phyloP scores from a whole-genome alignment of 2,797 vertebrate genomes.

The Lagocephalus sceleratus region DNA sequence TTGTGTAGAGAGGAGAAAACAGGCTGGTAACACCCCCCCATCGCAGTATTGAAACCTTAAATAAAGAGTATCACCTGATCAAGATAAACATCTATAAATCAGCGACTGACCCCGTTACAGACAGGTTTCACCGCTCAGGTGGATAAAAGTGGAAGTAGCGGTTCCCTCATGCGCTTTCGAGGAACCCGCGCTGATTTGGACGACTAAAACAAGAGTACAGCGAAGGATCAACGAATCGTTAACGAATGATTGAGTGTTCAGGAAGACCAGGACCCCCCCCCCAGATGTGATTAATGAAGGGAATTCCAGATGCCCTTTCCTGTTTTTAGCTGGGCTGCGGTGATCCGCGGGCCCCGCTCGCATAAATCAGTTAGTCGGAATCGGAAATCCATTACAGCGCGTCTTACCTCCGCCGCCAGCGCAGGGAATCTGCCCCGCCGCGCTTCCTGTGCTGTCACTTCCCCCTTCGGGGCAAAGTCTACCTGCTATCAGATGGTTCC shows the following conservation, averaged over 20 bases:
- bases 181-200: too few species aligned
- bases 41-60: background rate
- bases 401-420: slow-evolving; percentile 56
- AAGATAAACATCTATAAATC: background rate
- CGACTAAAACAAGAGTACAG: too few species aligned
- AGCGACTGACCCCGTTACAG: slow-evolving; percentile 12
- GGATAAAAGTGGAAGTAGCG: too few species aligned
- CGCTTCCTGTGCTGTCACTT: slow-evolving; percentile 54
- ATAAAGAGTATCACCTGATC: too few species aligned
- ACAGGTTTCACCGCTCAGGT: background rate
- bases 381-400: slow-evolving; percentile 12
- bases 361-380: slow-evolving; percentile 25
- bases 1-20: slow-evolving; percentile 7
- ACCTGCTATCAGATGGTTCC: slow-evolving; percentile 61
- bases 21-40: background rate
- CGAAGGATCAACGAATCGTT: too few species aligned
- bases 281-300: background rate
- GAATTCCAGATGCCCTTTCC: background rate
- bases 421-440: slow-evolving; percentile 20
- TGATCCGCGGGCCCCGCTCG: slow-evolving; percentile 16
- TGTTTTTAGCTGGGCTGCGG: slow-evolving; percentile 5
- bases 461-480: slow-evolving; percentile 71
- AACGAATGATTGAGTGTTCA: background rate
- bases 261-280: background rate
- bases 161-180: too few species aligned